A percentile compares a stretch with the other conserved stretches of the same genome.
These are phyloP conservation scores for Ceramica pisi DNA, from an alignment of 2,888 invertebrate genomes.

Conservation along the genomic window DNA sequence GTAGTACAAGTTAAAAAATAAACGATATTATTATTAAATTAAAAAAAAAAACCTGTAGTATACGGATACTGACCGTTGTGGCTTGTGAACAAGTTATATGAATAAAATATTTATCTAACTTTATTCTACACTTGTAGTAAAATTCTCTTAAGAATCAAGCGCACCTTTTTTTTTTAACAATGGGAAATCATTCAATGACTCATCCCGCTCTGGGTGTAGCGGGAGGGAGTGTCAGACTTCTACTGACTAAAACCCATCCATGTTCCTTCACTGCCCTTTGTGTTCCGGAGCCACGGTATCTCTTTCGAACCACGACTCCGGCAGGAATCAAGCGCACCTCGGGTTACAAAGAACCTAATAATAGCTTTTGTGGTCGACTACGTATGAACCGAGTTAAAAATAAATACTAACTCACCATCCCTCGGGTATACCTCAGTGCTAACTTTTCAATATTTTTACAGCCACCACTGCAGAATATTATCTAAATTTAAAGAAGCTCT, in stretches of 20 bases:
- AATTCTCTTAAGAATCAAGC: background rate
- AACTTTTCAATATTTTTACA: conserved; percentile 1
- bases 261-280: no score
- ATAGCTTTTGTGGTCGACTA: conserved; percentile 1
- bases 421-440: background rate
- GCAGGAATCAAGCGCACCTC: background rate
- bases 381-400: conserved; percentile 19
- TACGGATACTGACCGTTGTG: background rate
- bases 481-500: conserved; percentile 1
- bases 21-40: no score
- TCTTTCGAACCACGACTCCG: no score
- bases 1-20: no score
- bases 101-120: conserved; percentile 8
- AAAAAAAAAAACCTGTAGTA: no score
- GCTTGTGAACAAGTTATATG: background rate
- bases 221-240: no score
- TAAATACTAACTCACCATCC: conserved; percentile 15
- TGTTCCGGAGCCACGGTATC: no score
- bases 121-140: conserved; percentile 5
- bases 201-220: no score
- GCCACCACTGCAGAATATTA: conserved; percentile 20
- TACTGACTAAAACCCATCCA: no score
- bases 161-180: no score
- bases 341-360: background rate
- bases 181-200: no score